A percentile compares a stretch with the other conserved stretches of the same genome.
phyloP scores from a whole-genome alignment of 2,113 vertebrate genomes.

The Hydropotes inermis region DNA sequence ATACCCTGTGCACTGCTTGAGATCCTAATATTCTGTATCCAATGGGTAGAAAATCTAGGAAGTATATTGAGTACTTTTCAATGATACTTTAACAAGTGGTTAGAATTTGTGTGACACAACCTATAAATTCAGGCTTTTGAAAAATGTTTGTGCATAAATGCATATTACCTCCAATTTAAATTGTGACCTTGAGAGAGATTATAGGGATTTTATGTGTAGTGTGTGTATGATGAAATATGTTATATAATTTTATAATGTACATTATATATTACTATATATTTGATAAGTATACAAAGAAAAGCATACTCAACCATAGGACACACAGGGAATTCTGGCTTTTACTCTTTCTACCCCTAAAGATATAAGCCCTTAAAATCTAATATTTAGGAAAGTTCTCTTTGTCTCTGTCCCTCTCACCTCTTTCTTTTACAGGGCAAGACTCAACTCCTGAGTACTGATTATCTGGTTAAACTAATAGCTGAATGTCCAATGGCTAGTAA shows the following conservation, averaged over 20 bases:
- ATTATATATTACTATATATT: background rate
- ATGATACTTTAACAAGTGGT: background rate
- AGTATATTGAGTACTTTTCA: background rate
- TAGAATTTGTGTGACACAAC: background rate
- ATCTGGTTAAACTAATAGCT: background rate
- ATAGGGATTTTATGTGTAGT: background rate
- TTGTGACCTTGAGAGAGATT: background rate
- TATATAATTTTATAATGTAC: background rate
- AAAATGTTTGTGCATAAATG: constrained; percentile 8
- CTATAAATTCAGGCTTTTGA: background rate
- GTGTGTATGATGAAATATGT: background rate
- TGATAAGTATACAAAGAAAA: background rate
- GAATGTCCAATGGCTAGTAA: background rate
- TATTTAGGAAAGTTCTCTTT: background rate
- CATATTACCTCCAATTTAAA: background rate
- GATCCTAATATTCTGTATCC: background rate
- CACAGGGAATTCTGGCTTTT: background rate
- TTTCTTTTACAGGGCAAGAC: background rate
- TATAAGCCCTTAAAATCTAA: background rate
- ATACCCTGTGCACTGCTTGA: background rate
- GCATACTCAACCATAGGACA: background rate
- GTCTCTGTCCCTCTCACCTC: background rate
- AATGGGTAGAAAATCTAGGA: background rate
- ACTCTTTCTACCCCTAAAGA: background rate
- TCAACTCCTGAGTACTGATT: background rate